Evolutionary conservation across 2,797 vertebrate species (phyloP), one percentile per base, ranked within the genome.

Genomic region (Aldrovandia affinis): DNA sequence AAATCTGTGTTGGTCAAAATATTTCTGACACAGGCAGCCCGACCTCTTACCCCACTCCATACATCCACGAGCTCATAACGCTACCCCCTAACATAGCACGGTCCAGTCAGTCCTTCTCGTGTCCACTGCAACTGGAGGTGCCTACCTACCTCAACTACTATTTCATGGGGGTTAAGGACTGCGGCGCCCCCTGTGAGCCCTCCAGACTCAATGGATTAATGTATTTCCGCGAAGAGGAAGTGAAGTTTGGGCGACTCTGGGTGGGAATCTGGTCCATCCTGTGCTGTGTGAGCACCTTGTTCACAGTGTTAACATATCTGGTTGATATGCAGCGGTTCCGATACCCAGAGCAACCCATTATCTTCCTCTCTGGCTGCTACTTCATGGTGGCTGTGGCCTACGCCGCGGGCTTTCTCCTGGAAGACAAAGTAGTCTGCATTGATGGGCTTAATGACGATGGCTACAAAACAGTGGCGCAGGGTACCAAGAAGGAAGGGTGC

Each of bases 311-410:
- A 77, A 98, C 97, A 18, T 98, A 97, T 68, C 91, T 98, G 73
- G 95, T 98, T 88, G 97, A 98, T 91, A 95, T 95, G 94, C 86
- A 94, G 55, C 95, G 97, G 6, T 98, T 98, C 91, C 94, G 94
- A 59, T 98, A 98, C 90, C 98, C 98, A 0, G 97, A 98, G 93
- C 89, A 96, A n/a, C 97, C 98, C 86, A 96, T 98, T 89, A 96
- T 98, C 92, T 98, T 98, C 91, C 94, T 98, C 84, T 98, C 98
- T 0, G 97, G 97, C 82, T 99, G 98, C 91, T 97, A 96, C 93
- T 96, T 97, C 92, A 97, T 98, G 97, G 97, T 99, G 90, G 97
- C 97, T 0, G 91, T 97, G 88, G 96, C 95, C 28, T 96, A 98
- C 0, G 92, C 94, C 0, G 92, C 95, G 0, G 98, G 97, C 52